A percentile compares a stretch with the other conserved stretches of the same genome.
Evolutionary conservation across 2,888 invertebrate species (phyloP).

Genomic region (Harmothoe impar): DNA sequence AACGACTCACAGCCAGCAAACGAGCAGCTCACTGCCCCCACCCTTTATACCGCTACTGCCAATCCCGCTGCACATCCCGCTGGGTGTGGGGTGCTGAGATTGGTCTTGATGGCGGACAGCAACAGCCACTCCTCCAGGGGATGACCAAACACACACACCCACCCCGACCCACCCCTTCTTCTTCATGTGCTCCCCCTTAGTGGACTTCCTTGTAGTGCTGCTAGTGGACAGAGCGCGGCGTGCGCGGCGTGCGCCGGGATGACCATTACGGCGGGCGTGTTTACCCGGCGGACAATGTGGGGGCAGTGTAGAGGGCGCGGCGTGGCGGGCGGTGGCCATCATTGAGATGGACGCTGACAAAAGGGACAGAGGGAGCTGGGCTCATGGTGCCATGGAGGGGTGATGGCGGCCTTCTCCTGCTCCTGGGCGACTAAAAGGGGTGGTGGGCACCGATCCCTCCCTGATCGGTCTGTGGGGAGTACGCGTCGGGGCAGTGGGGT

Average conservation of each 20-base stretch:
- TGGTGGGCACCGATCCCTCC: not conserved
- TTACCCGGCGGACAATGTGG: slow-evolving; percentile 42
- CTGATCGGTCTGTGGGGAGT: slow-evolving; percentile 46
- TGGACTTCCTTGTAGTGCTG: slow-evolving; percentile 11
- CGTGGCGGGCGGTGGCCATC: not conserved
- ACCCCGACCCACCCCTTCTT: not conserved
- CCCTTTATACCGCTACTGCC: not conserved
- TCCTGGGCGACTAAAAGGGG: slow-evolving; percentile 26
- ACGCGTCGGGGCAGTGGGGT: not conserved
- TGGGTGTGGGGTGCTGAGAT: slow-evolving; percentile 33
- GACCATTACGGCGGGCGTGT: slow-evolving; percentile 45
- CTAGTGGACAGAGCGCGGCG: slow-evolving; percentile 1
- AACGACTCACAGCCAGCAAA: too few species aligned
- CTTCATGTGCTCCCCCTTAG: slow-evolving; percentile 10
- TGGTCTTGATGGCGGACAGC: slow-evolving; percentile 45
- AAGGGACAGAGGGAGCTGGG: not conserved
- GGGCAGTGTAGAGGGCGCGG: not conserved
- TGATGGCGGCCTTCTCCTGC: not conserved
- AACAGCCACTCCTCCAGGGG: slow-evolving; percentile 32
- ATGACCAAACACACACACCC: slow-evolving; percentile 19
- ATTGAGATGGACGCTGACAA: slow-evolving; percentile 54
- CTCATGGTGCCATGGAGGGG: not conserved
- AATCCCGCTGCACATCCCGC: not conserved
- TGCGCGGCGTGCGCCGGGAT: not conserved
- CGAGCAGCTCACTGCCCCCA: not conserved